These are phyloP conservation scores for Synergus laeviventris DNA, from an alignment of 2,888 invertebrate species.

Conservation along the genomic window DNA sequence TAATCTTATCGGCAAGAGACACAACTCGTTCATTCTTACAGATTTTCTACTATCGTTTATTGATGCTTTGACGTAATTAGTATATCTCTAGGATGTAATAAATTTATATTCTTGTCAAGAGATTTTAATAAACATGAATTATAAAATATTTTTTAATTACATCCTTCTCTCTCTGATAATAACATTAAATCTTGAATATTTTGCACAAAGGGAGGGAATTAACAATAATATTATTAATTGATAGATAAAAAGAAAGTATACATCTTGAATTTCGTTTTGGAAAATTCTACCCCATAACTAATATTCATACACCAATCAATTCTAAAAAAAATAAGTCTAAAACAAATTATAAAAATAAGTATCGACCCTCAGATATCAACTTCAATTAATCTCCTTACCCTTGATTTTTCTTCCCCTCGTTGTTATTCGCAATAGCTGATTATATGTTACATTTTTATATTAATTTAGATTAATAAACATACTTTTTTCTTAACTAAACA, in stretches of 20 bases:
- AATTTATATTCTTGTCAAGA: neutral
- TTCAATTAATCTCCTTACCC: conserved; percentile 2
- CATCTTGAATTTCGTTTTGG: neutral
- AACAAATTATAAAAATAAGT: neutral
- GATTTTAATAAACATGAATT: neutral
- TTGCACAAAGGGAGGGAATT: neutral
- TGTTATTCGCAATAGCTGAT: conserved; percentile 17
- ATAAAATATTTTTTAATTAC: neutral
- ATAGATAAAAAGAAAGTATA: neutral
- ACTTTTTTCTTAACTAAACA: too few relatives aligned
- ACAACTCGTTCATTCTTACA: neutral
- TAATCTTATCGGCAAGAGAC: conserved; percentile 1
- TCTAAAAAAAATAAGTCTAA: neutral
- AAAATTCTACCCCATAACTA: neutral
- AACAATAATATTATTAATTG: too few relatives aligned
- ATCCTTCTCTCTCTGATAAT: neutral
- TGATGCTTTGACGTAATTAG: neutral
- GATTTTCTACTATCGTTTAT: neutral
- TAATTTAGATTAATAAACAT: too few relatives aligned
- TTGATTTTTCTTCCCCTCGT: conserved; percentile 12
- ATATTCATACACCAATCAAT: neutral
- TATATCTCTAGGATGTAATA: neutral
- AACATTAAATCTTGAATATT: neutral
- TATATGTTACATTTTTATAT: too few relatives aligned
- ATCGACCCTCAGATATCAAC: neutral